Base-by-base conservation (phyloP, 2,797 vertebrate genomes). In the Anisognathus igniventris region DNA sequence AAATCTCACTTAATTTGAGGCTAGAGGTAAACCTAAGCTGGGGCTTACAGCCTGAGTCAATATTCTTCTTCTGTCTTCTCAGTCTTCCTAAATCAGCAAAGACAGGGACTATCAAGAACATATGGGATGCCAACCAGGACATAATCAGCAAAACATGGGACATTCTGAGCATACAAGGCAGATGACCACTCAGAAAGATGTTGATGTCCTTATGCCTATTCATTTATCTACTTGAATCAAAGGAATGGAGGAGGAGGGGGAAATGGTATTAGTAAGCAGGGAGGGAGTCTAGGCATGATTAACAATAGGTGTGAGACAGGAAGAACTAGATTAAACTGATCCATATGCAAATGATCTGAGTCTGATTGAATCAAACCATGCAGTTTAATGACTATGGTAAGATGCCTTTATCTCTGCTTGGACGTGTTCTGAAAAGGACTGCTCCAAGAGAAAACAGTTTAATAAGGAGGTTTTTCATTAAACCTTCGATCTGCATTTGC, bases 361-460 rank as follows among this genome's bases (percentile, higher is more conserved):
- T 85, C 96, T 98, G 98, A 98, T 98, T 97, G 97, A 98, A 97
- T 98, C 97, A 97, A 97, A 95, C 97, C 97, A 95, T 83, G 97
- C 96, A 95, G 87, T 97, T 97, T 98, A 98, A 98, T 97, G 97
- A 98, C 96, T 95, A 94, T 82, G 95, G 97, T 96, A 88, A 96
- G 96, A 97, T 73, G 96, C 97, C 97, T 98, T 98, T 98, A 97
- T 98, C 97, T 97, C 88, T 94, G 96, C 96, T 97, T 97, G 96
- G 97, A 97, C 96, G 94, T 97, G 95, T 93, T 97, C 94, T 6
- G 94, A 97, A 98, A 97, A 97, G 96, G 92, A 95, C 92, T 93
- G 96, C 88, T 97, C 88, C 60, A 94, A 97, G 96, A 98, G 97
- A 97, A 98, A 98, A 96, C 88, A 89, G 94, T 97, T 97, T 98